Conservation (phyloP, 1,140 invertebrate species). For the Leptinotarsa undecemlineata region DNA sequence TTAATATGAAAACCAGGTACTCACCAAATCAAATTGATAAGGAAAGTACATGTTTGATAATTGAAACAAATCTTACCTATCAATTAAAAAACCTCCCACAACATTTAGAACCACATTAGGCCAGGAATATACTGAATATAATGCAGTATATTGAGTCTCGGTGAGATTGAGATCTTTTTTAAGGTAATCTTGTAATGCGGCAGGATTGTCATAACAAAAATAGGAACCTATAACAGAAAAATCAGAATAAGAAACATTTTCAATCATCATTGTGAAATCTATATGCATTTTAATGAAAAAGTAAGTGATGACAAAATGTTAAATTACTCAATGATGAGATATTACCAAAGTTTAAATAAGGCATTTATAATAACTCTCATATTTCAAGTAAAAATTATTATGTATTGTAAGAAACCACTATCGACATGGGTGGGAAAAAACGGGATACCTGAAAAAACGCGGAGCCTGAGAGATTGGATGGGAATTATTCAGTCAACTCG, state of each 20-base stretch:
- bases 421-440: too few relatives aligned
- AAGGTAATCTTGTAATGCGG: slow-evolving; percentile 87
- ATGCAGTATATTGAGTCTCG: slow-evolving; percentile 80
- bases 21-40: too few relatives aligned
- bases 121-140: slow-evolving; percentile 98
- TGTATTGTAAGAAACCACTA: too few relatives aligned
- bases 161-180: slow-evolving; percentile 79
- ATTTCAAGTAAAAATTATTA: too few relatives aligned
- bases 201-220: slow-evolving; percentile 97
- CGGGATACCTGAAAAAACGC: too few relatives aligned
- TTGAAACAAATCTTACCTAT: slow-evolving; percentile 62
- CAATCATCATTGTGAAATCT: too few relatives aligned
- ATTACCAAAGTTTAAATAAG: background rate
- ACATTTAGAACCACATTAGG: slow-evolving; percentile 96
- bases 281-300: too few relatives aligned
- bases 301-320: too few relatives aligned
- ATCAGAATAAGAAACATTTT: background rate
- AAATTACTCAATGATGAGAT: background rate
- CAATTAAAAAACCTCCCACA: slow-evolving; percentile 93
- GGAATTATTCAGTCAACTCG: too few relatives aligned
- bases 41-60: too few relatives aligned
- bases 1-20: too few relatives aligned
- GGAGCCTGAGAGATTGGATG: too few relatives aligned
- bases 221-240: slow-evolving; percentile 79
- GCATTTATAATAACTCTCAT: background rate